Evolutionary conservation across 2,113 vertebrate species (phyloP).

Genomic region (Aldabrachelys gigantea): DNA sequence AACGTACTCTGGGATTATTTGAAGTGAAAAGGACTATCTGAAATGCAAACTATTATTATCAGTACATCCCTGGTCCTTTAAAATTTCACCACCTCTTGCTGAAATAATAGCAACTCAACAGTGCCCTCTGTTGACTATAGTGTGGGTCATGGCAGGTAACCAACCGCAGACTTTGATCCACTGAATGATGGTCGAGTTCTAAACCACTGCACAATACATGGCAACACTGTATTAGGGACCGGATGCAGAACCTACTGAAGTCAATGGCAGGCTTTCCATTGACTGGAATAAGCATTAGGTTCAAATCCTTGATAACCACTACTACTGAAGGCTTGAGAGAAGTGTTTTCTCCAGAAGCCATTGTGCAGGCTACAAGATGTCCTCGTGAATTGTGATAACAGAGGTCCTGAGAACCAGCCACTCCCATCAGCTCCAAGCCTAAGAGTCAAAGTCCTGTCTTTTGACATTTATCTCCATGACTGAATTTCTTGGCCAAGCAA

Average conservation of each 20-base stretch:
- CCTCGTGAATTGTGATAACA: not conserved
- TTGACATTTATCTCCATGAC: not conserved
- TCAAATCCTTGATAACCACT: not conserved
- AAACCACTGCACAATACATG: not conserved
- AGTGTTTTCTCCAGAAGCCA: not conserved
- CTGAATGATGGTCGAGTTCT: not conserved
- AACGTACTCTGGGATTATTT: too few species aligned
- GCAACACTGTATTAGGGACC: not conserved
- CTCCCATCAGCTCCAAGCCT: not conserved
- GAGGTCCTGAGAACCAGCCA: not conserved
- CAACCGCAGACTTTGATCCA: not conserved
- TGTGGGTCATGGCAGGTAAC: too few species aligned
- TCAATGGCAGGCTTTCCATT: not conserved
- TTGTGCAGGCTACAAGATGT: not conserved
- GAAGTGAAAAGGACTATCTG: too few species aligned
- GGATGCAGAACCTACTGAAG: not conserved
- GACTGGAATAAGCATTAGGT: not conserved
- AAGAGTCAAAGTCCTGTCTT: not conserved
- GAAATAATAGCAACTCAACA: too few species aligned
- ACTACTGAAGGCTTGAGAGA: not conserved
- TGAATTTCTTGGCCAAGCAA: accelerated
- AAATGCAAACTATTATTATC: too few species aligned
- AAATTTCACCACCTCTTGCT: too few species aligned
- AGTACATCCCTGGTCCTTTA: too few species aligned
- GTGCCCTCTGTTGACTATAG: too few species aligned